Conservation (phyloP, 2,113 vertebrate species). For the Amphilophus citrinellus region DNA sequence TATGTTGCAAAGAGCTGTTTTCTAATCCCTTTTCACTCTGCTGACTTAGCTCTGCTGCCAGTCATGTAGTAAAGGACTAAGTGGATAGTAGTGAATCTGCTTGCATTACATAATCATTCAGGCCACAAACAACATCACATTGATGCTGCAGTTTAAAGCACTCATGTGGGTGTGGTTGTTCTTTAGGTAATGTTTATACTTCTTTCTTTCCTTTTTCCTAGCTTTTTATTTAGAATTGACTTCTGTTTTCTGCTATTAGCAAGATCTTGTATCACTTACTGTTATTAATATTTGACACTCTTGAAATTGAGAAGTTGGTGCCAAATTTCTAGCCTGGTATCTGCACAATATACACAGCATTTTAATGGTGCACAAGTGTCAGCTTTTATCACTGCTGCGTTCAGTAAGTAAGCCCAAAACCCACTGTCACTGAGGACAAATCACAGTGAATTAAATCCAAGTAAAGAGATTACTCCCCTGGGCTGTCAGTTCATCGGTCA, state of each 20-base stretch:
- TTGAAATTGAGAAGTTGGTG: background rate
- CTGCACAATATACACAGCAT: background rate
- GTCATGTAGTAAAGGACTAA: slow-evolving; percentile 2
- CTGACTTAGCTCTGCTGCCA: slow-evolving; percentile 19
- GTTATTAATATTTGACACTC: background rate
- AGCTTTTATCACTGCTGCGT: background rate
- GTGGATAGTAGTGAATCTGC: slow-evolving; percentile 17
- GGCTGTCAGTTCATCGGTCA: slow-evolving; percentile 33
- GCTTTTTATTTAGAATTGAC: background rate
- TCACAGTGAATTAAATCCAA: slow-evolving; percentile 46
- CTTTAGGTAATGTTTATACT: background rate
- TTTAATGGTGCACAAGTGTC: background rate
- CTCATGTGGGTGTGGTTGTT: background rate
- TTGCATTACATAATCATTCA: slow-evolving; percentile 9
- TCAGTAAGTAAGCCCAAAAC: slow-evolving; percentile 1
- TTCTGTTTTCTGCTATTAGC: background rate
- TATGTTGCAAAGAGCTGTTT: slow-evolving; percentile 45
- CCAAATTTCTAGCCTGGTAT: background rate
- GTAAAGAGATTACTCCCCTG: slow-evolving; percentile 49
- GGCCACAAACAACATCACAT: background rate
- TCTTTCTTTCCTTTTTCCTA: background rate
- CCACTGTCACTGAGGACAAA: background rate
- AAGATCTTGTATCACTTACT: background rate
- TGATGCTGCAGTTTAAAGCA: background rate
- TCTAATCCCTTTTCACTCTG: slow-evolving; percentile 54